Base-by-base conservation (phyloP, 2,797 vertebrate species). In the Chromis chromis region DNA sequence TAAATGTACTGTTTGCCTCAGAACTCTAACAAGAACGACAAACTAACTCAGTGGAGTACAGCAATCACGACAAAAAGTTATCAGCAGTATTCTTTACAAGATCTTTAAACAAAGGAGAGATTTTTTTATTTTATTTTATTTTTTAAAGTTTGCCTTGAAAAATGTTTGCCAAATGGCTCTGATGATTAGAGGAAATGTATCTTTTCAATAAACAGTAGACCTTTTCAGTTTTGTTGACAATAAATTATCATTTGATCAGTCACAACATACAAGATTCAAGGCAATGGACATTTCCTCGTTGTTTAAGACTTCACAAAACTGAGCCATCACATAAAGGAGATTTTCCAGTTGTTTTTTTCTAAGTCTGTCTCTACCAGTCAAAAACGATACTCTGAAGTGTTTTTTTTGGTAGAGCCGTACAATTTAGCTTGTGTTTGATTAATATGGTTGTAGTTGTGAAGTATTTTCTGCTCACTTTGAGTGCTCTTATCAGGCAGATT, bases 71-170 rank as follows among this genome's bases (percentile, higher is more conserved):
- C 1, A 17, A 36, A 36, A 36, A 36, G 1, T 11, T 36, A 36
- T 36, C 11, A 12, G 33, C 33, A 36, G 9, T 36, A 12, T 36
- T 36, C 33, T 36, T 10, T 11, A 11, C 9, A 36, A 11, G 10
- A 36, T 50, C 61, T 14, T n/a, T 6, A 6, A 65, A 50, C 27
- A 80, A 66, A 59, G 2, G 4, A 50, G 12, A 63, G n/a, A 14
- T 12, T 14, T 31, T 55, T n/a, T n/a, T n/a, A n/a, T n/a, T n/a
- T n/a, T n/a, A n/a, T n/a, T n/a, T n/a, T n/a, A n/a, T n/a, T n/a
- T n/a, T n/a, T n/a, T n/a, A n/a, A n/a, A 12, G 33, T 19, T 11
- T 10, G 25, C 13, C 19, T 0, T 31, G 31, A 31, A 19, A 59
- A 59, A 59, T 17, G 1, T 36, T 27, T 49, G 1, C 2, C 11